Percentiles rank a stretch among this genome's conserved stretches.
Evolutionary conservation across 2,113 vertebrate species (phyloP).

Genomic region (Thamnophis sirtalis): DNA sequence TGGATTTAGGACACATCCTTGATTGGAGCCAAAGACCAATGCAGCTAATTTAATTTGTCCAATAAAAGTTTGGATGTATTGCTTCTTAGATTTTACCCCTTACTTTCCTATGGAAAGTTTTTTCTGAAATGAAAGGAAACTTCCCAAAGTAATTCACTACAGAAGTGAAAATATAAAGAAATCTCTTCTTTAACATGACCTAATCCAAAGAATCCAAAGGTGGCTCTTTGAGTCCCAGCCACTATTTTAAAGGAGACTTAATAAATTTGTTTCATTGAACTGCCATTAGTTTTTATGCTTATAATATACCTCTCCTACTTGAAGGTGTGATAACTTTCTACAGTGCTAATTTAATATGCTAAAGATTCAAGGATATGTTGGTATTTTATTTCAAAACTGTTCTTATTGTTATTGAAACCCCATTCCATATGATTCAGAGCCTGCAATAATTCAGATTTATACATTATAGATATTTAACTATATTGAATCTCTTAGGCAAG

Average conservation of each 20-base stretch:
- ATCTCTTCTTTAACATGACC: neutral
- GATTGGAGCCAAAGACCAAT: neutral
- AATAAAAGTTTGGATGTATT: neutral
- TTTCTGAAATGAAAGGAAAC: neutral
- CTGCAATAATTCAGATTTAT: neutral
- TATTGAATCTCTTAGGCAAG: conserved; percentile 9
- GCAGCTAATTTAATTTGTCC: neutral
- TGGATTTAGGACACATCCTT: neutral
- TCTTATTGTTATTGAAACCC: neutral
- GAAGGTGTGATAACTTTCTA: neutral
- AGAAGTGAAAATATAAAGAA: neutral
- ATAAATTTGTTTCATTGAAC: neutral
- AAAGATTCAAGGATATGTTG: neutral
- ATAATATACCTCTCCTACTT: neutral
- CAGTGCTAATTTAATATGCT: conserved; percentile 11
- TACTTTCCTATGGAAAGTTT: neutral
- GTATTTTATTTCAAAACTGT: neutral
- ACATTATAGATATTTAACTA: neutral
- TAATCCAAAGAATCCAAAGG: neutral
- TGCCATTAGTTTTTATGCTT: neutral
- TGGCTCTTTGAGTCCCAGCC: neutral
- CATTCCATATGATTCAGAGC: conserved; percentile 17
- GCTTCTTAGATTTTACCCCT: neutral
- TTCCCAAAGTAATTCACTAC: neutral
- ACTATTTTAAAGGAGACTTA: neutral